phyloP scores from a whole-genome alignment of 2,797 vertebrate species.

The Bovichtus diacanthus region DNA sequence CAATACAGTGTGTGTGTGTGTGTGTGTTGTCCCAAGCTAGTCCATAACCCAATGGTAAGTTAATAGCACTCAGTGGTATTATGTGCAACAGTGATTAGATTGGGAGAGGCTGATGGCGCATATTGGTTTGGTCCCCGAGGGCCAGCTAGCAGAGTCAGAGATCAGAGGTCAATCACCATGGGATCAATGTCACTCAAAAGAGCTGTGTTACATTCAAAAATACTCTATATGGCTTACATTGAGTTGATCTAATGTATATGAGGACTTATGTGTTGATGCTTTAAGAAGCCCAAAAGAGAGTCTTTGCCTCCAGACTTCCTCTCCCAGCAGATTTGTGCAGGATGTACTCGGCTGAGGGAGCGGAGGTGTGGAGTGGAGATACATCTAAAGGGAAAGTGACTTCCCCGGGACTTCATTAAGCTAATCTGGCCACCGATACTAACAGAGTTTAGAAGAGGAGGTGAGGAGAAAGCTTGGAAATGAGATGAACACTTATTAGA shows the following conservation, averaged over 20 bases:
- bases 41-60: slow-evolving; percentile 76
- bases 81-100: slow-evolving; percentile 81
- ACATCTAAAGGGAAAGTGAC: slow-evolving; percentile 74
- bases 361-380: slow-evolving; percentile 34
- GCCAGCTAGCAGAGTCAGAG: slow-evolving; percentile 71
- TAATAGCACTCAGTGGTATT: slow-evolving; percentile 84
- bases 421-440: slow-evolving; percentile 87
- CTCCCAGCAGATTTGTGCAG: not conserved
- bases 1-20: slow-evolving; percentile 38
- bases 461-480: slow-evolving; percentile 84
- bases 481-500: slow-evolving; percentile 89
- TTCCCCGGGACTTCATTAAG: slow-evolving; percentile 88
- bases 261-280: slow-evolving; percentile 14
- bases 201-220: slow-evolving; percentile 57
- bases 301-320: not conserved
- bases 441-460: slow-evolving; percentile 83
- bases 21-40: slow-evolving; percentile 48
- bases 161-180: slow-evolving; percentile 77
- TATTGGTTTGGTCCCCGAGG: slow-evolving; percentile 71
- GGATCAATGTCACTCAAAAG: slow-evolving; percentile 80
- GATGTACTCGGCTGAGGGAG: slow-evolving; percentile 4
- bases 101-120: slow-evolving; percentile 75
- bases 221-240: slow-evolving; percentile 28
- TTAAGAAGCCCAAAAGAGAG: slow-evolving; percentile 20
- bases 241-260: slow-evolving; percentile 34